Conservation (phyloP, 2,888 invertebrate genomes). For the Cetonia aurata region DNA sequence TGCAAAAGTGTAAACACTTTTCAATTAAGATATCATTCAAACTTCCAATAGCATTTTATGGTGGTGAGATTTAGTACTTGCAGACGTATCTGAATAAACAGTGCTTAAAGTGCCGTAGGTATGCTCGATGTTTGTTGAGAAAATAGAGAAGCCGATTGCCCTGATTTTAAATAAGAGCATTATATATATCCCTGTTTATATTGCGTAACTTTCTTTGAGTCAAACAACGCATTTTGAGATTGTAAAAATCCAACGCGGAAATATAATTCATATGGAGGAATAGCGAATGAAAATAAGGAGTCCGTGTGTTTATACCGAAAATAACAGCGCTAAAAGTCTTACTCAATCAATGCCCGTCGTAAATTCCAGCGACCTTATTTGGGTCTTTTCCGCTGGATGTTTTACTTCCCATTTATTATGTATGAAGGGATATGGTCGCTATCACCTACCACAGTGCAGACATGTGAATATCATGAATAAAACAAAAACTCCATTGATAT, state of each 20-base stretch:
- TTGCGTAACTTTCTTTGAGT: constrained; percentile 10
- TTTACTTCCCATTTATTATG: constrained; percentile 32
- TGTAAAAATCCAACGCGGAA: background rate
- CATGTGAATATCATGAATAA: constrained; percentile 29
- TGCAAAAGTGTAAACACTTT: too few relatives aligned
- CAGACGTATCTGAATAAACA: too few relatives aligned
- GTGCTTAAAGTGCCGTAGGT: too few relatives aligned
- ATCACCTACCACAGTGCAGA: constrained; percentile 11
- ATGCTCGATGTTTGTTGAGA: too few relatives aligned
- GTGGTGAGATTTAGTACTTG: too few relatives aligned
- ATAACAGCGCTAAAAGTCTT: constrained; percentile 35
- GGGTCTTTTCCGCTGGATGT: constrained; percentile 18
- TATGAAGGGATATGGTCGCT: constrained; percentile 16
- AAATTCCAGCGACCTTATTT: constrained; percentile 35
- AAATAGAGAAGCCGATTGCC: too few relatives aligned
- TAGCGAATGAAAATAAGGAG: constrained; percentile 14
- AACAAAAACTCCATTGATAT: constrained; percentile 20
- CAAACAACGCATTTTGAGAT: constrained; percentile 2
- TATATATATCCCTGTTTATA: constrained; percentile 1
- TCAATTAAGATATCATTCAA: too few relatives aligned
- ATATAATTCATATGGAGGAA: constrained; percentile 5
- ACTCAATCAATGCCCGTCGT: constrained; percentile 39
- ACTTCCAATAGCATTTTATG: too few relatives aligned
- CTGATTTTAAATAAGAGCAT: background rate
- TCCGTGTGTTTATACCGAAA: constrained; percentile 29